Evolutionary conservation across 2,113 vertebrate species (phyloP).

Genomic region (Prunella himalayana): DNA sequence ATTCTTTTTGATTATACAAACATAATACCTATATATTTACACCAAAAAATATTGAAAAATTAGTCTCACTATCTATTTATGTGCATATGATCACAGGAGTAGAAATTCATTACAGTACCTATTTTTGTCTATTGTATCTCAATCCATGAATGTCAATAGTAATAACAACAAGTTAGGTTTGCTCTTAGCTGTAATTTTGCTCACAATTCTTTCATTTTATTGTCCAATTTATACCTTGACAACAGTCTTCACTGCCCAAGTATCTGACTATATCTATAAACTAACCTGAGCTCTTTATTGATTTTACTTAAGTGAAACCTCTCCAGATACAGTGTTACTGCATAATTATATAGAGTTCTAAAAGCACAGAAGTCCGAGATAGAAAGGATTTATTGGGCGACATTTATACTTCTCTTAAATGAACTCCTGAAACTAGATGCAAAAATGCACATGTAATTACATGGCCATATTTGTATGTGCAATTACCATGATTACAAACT

Average conservation of each 20-base stretch:
- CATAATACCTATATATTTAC: neutral
- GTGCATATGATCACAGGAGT: neutral
- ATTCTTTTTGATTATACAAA: neutral
- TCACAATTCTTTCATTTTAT: neutral
- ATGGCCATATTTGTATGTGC: neutral
- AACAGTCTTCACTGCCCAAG: neutral
- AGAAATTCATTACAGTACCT: neutral
- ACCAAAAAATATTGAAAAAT: neutral
- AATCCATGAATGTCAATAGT: neutral
- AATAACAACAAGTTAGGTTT: neutral
- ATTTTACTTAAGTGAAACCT: neutral
- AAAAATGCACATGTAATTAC: conserved; percentile 44
- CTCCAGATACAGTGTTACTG: neutral
- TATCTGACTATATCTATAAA: neutral
- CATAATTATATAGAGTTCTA: conserved; percentile 6
- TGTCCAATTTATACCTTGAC: neutral
- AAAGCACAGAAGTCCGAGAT: neutral
- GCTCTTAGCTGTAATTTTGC: neutral
- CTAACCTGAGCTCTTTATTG: neutral
- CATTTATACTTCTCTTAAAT: neutral
- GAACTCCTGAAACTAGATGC: conserved; percentile 25
- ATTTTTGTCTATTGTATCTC: neutral
- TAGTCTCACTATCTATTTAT: neutral
- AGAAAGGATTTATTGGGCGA: neutral
- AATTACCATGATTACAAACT: conserved; percentile 55